A percentile compares a stretch with the other conserved stretches of the same genome.
Conservation (phyloP, 2,888 invertebrate species). For the Pharmacophagus antenor region DNA sequence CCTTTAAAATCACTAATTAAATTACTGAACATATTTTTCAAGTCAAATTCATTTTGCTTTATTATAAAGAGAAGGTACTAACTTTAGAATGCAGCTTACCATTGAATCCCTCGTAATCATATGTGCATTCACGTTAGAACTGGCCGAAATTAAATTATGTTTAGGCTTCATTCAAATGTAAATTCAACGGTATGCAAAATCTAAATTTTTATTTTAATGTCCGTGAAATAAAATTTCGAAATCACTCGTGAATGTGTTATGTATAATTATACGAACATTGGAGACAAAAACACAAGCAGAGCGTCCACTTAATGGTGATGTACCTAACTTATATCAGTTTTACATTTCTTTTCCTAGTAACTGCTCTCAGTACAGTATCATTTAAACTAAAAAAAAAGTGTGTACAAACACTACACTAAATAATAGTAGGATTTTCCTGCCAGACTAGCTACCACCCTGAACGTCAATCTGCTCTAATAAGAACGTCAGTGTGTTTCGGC, state of each 20-base stretch:
- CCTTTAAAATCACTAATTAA: too few species aligned
- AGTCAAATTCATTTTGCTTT: background rate
- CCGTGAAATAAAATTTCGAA: background rate
- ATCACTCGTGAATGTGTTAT: background rate
- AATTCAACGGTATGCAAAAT: conserved; percentile 12
- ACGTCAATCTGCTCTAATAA: too few species aligned
- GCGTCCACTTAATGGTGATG: too few species aligned
- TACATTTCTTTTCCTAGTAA: too few species aligned
- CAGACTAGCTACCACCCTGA: too few species aligned
- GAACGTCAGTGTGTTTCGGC: too few species aligned
- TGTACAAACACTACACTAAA: too few species aligned
- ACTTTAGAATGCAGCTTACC: conserved; percentile 2
- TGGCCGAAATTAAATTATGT: conserved; percentile 16
- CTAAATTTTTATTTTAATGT: conserved; percentile 10
- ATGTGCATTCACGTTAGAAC: background rate
- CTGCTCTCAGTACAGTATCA: too few species aligned
- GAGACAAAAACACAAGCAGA: too few species aligned
- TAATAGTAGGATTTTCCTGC: too few species aligned
- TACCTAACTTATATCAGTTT: too few species aligned
- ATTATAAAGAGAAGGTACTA: conserved; percentile 1
- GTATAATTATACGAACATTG: background rate
- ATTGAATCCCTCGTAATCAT: conserved; percentile 11
- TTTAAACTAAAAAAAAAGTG: too few species aligned
- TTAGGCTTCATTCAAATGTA: conserved; percentile 17
- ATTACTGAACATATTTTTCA: background rate